phyloP scores from a whole-genome alignment of 2,888 invertebrate genomes.

The Parelbella ahira region DNA sequence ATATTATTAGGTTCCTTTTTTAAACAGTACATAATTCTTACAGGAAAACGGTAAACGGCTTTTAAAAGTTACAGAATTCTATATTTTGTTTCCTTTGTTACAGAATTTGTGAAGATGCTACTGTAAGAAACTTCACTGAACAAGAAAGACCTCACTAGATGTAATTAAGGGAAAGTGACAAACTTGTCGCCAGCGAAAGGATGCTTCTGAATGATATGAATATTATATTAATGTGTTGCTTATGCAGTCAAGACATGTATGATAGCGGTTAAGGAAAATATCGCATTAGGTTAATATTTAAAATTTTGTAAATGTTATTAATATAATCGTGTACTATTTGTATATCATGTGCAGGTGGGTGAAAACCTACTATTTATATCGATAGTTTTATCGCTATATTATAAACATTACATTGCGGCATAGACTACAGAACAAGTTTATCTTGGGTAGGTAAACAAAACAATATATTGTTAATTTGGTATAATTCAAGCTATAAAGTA shows the following conservation, averaged over 20 bases:
- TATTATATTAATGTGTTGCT: conserved; percentile 6
- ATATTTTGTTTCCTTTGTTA: conserved; percentile 46
- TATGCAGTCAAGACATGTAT: conserved; percentile 16
- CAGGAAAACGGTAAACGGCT: too few species aligned
- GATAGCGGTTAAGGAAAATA: conserved; percentile 14
- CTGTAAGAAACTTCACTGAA: conserved; percentile 59
- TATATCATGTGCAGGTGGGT: conserved; percentile 21
- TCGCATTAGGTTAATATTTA: conserved; percentile 28
- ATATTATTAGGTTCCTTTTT: too few species aligned
- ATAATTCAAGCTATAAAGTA: too few species aligned
- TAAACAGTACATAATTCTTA: too few species aligned
- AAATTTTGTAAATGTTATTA: conserved; percentile 26
- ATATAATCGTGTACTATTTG: conserved; percentile 8
- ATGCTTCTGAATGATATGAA: conserved; percentile 6
- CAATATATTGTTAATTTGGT: too few species aligned
- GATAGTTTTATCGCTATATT: conserved; percentile 1
- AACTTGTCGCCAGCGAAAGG: conserved; percentile 10
- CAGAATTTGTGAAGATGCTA: conserved; percentile 82
- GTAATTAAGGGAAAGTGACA: conserved; percentile 39
- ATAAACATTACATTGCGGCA: too few species aligned
- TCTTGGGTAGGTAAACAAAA: too few species aligned
- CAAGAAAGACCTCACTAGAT: conserved; percentile 60
- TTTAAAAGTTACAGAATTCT: too few species aligned
- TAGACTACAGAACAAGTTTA: too few species aligned
- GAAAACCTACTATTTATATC: conserved; percentile 12